A percentile compares a stretch with the other conserved stretches of the same genome.
Evolutionary conservation across 2,888 invertebrate genomes (phyloP).

Genomic region (Sarcophaga variegata): DNA sequence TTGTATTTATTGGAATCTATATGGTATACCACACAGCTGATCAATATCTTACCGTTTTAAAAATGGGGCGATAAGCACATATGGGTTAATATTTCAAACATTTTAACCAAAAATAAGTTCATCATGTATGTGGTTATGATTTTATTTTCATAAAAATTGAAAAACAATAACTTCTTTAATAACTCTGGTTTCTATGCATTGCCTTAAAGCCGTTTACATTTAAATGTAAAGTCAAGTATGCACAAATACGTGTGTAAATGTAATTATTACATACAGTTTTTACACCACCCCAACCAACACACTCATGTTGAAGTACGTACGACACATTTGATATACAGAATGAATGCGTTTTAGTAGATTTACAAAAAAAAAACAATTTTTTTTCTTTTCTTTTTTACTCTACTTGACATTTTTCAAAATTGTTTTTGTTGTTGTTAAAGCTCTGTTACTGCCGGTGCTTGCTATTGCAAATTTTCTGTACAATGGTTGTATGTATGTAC

Average conservation of each 20-base stretch:
- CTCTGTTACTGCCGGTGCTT: slow-evolving; percentile 37
- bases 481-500: slow-evolving; percentile 66
- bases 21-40: no score
- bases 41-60: no score
- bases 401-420: not conserved
- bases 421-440: slow-evolving; percentile 53
- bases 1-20: no score
- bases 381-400: not conserved
- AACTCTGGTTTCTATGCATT: not conserved
- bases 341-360: not conserved
- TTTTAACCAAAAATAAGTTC: no score
- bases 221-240: not conserved
- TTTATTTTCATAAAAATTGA: not conserved
- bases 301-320: no score
- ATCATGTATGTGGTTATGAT: no score
- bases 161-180: not conserved
- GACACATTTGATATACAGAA: not conserved
- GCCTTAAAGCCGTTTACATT: not conserved
- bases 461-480: slow-evolving; percentile 20
- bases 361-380: no score
- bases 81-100: no score
- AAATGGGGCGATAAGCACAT: no score
- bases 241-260: not conserved
- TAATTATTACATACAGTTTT: not conserved
- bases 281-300: not conserved